A percentile compares a stretch with the other conserved stretches of the same genome.
phyloP scores from a whole-genome alignment of 2,797 vertebrate species.

The Eupleurogrammus muticus region DNA sequence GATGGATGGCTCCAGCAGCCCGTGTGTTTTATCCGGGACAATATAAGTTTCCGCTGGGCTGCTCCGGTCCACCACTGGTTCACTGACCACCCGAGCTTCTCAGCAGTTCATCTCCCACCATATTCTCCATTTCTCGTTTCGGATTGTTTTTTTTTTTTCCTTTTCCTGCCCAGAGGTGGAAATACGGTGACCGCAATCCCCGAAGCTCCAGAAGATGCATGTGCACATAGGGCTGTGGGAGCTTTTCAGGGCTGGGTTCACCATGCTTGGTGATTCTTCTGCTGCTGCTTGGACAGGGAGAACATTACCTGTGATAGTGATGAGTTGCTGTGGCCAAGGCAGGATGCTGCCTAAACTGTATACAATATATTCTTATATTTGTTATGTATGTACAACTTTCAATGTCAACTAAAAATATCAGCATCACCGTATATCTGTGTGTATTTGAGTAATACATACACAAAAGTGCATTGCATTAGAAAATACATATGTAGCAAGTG shows the following conservation, averaged over 20 bases:
- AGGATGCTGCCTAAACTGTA: not conserved
- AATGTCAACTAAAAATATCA: too few species aligned
- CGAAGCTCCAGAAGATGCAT: not conserved
- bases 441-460: not conserved
- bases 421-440: too few species aligned
- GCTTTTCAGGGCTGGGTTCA: not conserved
- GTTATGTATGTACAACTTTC: too few species aligned
- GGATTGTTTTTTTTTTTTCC: too few species aligned
- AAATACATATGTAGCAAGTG: too few species aligned
- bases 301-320: not conserved
- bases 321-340: not conserved
- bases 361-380: too few species aligned
- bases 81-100: too few species aligned
- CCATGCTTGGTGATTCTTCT: not conserved
- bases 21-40: not conserved
- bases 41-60: not conserved
- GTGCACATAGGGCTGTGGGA: not conserved
- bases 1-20: not conserved
- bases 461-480: too few species aligned
- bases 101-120: too few species aligned
- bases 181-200: too few species aligned
- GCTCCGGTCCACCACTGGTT: not conserved
- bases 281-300: not conserved
- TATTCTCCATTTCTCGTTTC: too few species aligned
- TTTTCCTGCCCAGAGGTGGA: too few species aligned